Conservation (phyloP, 2,113 vertebrate genomes). For the Passer montanus region DNA sequence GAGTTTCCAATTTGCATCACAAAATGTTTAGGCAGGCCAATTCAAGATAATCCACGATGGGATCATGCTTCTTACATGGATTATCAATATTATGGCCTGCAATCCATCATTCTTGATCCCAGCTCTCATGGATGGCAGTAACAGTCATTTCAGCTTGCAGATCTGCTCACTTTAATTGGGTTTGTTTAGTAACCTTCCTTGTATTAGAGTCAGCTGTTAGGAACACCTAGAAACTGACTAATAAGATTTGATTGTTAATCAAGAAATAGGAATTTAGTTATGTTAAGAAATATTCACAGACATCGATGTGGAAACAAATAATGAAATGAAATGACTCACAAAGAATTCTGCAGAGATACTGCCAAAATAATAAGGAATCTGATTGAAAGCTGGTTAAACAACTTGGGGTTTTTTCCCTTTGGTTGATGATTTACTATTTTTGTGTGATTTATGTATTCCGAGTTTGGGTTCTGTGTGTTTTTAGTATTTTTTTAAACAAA, state of each 20-base stretch:
- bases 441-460: neutral
- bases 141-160: slow-evolving; percentile 65
- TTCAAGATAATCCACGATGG: slow-evolving; percentile 58
- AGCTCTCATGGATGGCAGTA: slow-evolving; percentile 20
- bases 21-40: slow-evolving; percentile 67
- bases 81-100: slow-evolving; percentile 47
- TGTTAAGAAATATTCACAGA: slow-evolving; percentile 65
- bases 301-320: slow-evolving; percentile 56
- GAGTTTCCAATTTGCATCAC: slow-evolving; percentile 68
- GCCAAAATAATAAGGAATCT: slow-evolving; percentile 22
- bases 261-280: slow-evolving; percentile 67
- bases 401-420: neutral
- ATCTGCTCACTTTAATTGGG: slow-evolving; percentile 66
- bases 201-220: slow-evolving; percentile 64
- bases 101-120: slow-evolving; percentile 70
- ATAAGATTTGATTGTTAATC: slow-evolving; percentile 59
- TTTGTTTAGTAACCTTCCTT: slow-evolving; percentile 66
- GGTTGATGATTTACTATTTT: neutral
- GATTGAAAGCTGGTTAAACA: neutral
- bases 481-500: neutral
- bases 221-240: slow-evolving; percentile 59
- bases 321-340: slow-evolving; percentile 64
- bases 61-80: slow-evolving; percentile 41
- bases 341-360: slow-evolving; percentile 41
- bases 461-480: neutral